Evolutionary conservation across 2,113 vertebrate genomes (phyloP).

Genomic region (Ictidomys tridecemlineatus): DNA sequence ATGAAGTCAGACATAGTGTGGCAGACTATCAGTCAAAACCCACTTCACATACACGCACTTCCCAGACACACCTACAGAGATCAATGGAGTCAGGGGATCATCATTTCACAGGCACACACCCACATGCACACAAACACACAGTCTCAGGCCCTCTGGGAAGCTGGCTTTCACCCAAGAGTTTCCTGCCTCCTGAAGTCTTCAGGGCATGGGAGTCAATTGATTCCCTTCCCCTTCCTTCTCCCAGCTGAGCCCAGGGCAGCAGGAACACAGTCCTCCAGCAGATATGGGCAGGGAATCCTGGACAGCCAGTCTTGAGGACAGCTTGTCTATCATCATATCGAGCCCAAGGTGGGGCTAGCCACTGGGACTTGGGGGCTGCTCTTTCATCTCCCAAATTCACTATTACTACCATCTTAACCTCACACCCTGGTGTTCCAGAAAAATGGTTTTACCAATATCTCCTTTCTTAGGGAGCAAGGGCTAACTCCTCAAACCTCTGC

Average conservation of each 20-base stretch:
- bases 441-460: neutral
- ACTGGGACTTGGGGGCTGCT: neutral
- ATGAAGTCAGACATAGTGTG: neutral
- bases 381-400: neutral
- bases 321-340: neutral
- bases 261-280: conserved; percentile 23
- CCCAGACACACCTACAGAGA: conserved; percentile 41
- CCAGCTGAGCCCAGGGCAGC: conserved; percentile 57
- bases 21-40: conserved; percentile 2
- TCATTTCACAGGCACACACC: neutral
- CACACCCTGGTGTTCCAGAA: neutral
- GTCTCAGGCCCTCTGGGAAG: conserved; percentile 53
- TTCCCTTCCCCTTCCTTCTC: neutral
- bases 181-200: conserved; percentile 59
- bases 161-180: conserved; percentile 63
- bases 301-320: neutral
- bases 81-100: neutral
- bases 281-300: neutral
- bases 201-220: conserved; percentile 47
- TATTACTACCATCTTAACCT: neutral
- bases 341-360: conserved; percentile 4
- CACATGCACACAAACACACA: neutral
- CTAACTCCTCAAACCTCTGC: neutral
- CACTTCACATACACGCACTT: neutral
- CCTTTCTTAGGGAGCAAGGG: neutral